phyloP scores from a whole-genome alignment of 2,797 vertebrate species.

The Echiichthys vipera region DNA sequence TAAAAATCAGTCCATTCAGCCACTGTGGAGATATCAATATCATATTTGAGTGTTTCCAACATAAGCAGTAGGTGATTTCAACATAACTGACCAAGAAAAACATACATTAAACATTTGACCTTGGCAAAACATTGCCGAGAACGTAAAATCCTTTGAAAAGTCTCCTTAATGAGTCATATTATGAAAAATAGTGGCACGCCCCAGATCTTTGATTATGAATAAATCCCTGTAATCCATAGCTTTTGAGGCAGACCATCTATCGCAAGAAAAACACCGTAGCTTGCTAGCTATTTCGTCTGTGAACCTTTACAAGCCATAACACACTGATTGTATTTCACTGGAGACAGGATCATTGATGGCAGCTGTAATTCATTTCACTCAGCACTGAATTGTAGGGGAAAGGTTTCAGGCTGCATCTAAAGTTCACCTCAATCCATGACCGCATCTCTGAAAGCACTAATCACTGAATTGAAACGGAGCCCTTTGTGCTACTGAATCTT shows the following conservation, averaged over 20 bases:
- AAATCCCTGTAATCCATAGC: too few species aligned
- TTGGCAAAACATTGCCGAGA: too few species aligned
- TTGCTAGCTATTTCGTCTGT: background rate
- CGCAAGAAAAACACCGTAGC: background rate
- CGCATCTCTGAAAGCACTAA: background rate
- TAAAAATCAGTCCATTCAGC: too few species aligned
- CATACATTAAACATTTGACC: too few species aligned
- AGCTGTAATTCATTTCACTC: conserved; percentile 12
- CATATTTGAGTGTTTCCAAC: too few species aligned
- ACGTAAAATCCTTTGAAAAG: too few species aligned
- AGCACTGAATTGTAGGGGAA: background rate
- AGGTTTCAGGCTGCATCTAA: background rate
- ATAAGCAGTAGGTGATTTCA: too few species aligned
- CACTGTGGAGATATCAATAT: too few species aligned
- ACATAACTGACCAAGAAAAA: too few species aligned
- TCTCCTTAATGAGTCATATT: too few species aligned
- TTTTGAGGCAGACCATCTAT: background rate
- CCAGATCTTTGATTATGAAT: too few species aligned
- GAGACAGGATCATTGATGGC: background rate
- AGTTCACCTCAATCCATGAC: background rate
- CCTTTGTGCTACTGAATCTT: background rate
- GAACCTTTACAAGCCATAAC: background rate
- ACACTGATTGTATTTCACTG: background rate
- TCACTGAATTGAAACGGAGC: conserved; percentile 2
- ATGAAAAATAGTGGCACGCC: too few species aligned